phyloP scores from a whole-genome alignment of 2,113 vertebrate genomes.

The Microcebus ravelobensis region DNA sequence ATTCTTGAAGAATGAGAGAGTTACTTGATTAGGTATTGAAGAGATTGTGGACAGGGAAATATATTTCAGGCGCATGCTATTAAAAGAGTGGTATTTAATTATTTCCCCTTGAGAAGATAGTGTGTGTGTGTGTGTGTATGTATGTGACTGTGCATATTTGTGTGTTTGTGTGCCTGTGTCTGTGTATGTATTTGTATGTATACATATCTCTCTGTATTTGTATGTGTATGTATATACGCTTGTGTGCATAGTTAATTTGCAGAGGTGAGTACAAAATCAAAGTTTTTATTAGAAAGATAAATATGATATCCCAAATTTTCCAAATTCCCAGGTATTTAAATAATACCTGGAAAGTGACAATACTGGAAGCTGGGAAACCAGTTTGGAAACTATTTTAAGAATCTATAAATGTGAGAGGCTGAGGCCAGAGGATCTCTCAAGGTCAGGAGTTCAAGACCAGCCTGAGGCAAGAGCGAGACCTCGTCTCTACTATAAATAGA shows the following conservation, averaged over 20 bases:
- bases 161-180: neutral
- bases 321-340: neutral
- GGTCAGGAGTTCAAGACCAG: too few species aligned
- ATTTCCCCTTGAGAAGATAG: neutral
- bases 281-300: neutral
- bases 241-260: neutral
- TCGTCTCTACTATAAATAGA: too few species aligned
- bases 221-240: neutral
- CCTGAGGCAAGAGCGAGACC: too few species aligned
- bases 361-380: neutral
- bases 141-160: neutral
- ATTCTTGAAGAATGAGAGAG: neutral
- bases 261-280: neutral
- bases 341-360: neutral
- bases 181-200: rapidly evolving
- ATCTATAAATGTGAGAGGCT: neutral
- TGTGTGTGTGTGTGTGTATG: neutral
- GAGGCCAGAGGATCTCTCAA: too few species aligned
- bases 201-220: too few species aligned
- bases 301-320: neutral
- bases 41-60: neutral
- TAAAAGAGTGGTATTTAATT: neutral
- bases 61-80: neutral
- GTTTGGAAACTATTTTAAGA: neutral
- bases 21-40: too few species aligned